phyloP scores from a whole-genome alignment of 2,113 vertebrate species.

The Ahaetulla prasina region DNA sequence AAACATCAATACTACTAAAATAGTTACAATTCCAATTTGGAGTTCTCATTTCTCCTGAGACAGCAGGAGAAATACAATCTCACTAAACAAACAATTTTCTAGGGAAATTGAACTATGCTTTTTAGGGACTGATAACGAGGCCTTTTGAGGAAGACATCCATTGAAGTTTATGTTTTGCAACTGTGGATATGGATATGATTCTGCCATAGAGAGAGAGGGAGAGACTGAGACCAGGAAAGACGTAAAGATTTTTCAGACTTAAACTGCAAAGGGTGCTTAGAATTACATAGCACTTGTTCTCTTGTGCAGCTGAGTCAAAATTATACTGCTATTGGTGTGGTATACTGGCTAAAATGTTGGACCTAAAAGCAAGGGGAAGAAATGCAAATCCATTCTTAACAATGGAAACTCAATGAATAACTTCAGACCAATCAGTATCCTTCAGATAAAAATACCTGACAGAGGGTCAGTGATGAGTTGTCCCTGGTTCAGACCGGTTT shows the following conservation, averaged over 20 bases:
- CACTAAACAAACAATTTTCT: background rate
- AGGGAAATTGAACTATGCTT: background rate
- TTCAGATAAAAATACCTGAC: background rate
- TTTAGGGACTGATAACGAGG: background rate
- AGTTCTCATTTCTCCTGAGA: background rate
- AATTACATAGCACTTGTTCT: background rate
- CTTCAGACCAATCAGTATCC: background rate
- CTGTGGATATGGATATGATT: background rate
- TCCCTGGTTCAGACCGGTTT: no score
- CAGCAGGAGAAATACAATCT: background rate
- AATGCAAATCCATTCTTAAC: background rate
- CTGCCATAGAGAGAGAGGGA: background rate
- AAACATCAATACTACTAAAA: background rate
- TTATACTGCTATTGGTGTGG: background rate
- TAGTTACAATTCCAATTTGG: background rate
- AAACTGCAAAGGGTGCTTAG: background rate
- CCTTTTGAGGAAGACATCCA: background rate
- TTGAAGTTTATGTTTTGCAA: background rate
- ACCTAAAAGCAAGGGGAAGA: background rate
- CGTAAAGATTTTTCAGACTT: background rate
- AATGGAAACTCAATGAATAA: background rate
- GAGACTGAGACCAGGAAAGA: background rate
- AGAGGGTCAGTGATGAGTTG: no score
- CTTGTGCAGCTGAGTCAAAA: background rate
- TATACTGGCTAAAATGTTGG: background rate